Base-by-base conservation (phyloP, 2,797 vertebrate genomes). In the Myotis planiceps region DNA sequence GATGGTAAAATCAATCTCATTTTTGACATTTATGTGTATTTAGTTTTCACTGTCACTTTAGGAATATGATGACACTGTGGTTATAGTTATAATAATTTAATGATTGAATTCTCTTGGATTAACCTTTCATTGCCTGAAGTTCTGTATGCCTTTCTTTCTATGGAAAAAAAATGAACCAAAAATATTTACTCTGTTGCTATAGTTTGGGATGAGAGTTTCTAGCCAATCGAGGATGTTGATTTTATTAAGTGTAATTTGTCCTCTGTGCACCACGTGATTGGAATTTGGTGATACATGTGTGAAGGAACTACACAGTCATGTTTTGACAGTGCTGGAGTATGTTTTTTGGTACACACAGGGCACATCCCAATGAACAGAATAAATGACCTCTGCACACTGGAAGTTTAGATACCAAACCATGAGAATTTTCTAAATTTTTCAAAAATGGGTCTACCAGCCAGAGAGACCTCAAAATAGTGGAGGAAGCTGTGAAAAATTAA, bases 1-100 rank as follows among this genome's bases (percentile, higher is more conserved):
- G 29, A 96, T 88, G 88, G 78, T 39, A 97, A 97, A 97, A 97
- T 96, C 80, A 45, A 95, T 97, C 60, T 21, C 6, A 0, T 74
- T 92, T 96, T 94, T 85, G 74, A 93, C 27, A 78, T 69, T 88
- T 93, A 82, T 90, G 83, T 94, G 60, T 81, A 83, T 51, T 88
- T 92, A 27, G 9, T 45, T 88, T 53, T 88, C 89, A 51, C 39
- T 92, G 80, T 72, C 49, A 84, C 88, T 93, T 97, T 96, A 97
- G 69, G 86, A 71, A 91, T 83, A 13, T 78, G 21, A 78, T 94
- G 49, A 13, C 21, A 72, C 84, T 39, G 72, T 80, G 90, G n/a
- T 95, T 71, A 49, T 90, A 45, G 69, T 60, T 84, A 88, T 92
- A 96, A 94, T 74, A 97, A 83, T 90, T 96, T 23, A 96, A 71